Evolutionary conservation across 2,113 vertebrate genomes (phyloP), one percentile per base, ranked within the genome.

Genomic region (Caranx melampygus): DNA sequence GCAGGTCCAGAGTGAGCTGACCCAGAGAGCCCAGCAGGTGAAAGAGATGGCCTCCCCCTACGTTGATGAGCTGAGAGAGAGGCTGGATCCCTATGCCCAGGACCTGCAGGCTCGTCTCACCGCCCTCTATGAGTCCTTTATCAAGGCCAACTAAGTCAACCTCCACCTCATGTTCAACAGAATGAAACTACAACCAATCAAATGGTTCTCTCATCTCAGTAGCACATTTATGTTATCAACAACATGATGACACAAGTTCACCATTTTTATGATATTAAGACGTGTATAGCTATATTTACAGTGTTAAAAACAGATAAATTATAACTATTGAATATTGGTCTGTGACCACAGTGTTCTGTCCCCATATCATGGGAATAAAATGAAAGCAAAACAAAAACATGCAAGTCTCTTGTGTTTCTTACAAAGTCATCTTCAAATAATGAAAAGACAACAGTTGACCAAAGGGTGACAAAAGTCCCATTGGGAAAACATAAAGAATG

Each of bases 21-120:
- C 63, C 13, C 84, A 92, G 80, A 88, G 82, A 74, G 80, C 81
- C 69, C 68, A 84, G 76, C 82, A 93, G 75, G 84, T 92, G 57
- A 91, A 86, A 82, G 85, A 94, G n/a, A 72, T 88, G 7, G 89
- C 93, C 11, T 12, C 69, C 18, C 93, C 93, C 63, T 93, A 94
- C 10, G 87, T 92, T 11, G 82, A 93, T 11, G 86, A 90, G 5
- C 72, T 92, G 81, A 91, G 20, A 35, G 87, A 59, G 16, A 92
- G 71, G 31, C 78, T 95, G 45, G 73, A 91, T 78, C 92, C 94
- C 63, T 92, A 92, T 0, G 62, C 87, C 42, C 84, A 94, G 81
- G 87, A 91, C 69, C 88, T 95, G 69, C 88, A 91, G 86, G 49
- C 82, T 37, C 79, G 58, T 33, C 87, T 92, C 40, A 72, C 33